Evolutionary conservation across 2,888 invertebrate genomes (phyloP).

Genomic region (Julus scanicus): DNA sequence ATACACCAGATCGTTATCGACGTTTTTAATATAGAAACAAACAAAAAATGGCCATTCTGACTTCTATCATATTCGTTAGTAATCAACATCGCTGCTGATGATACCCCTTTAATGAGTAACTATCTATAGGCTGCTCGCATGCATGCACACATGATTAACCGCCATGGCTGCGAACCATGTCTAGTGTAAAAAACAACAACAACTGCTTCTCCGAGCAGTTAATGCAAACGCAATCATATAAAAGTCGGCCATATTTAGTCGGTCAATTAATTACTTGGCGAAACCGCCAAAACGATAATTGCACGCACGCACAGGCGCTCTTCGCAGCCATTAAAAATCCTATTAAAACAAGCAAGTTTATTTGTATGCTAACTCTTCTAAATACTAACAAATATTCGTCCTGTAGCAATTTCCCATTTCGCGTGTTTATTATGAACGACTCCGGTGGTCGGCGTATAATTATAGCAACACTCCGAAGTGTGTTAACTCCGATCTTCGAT

Average conservation of each 20-base stretch:
- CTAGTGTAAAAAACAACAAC: background rate
- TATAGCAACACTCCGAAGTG: background rate
- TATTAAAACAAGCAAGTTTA: background rate
- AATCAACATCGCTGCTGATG: background rate
- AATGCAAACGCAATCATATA: background rate
- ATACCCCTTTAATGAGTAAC: background rate
- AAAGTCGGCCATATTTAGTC: slow-evolving; percentile 30
- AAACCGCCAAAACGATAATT: background rate
- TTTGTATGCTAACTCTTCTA: background rate
- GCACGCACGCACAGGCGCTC: background rate
- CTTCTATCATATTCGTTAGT: background rate
- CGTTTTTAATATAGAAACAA: background rate
- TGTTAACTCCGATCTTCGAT: too few relatives aligned
- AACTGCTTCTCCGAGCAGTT: background rate
- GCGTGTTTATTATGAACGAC: background rate
- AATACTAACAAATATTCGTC: background rate
- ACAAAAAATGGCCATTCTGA: background rate
- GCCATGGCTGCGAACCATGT: background rate
- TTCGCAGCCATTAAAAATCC: background rate
- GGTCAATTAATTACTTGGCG: background rate
- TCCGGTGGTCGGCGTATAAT: background rate
- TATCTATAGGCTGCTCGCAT: background rate
- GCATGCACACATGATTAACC: background rate
- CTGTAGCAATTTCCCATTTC: background rate
- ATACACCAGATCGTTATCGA: background rate